A percentile compares a stretch with the other conserved stretches of the same genome.
phyloP scores from a whole-genome alignment of 2,113 vertebrate genomes.

The Ptyas mucosa region DNA sequence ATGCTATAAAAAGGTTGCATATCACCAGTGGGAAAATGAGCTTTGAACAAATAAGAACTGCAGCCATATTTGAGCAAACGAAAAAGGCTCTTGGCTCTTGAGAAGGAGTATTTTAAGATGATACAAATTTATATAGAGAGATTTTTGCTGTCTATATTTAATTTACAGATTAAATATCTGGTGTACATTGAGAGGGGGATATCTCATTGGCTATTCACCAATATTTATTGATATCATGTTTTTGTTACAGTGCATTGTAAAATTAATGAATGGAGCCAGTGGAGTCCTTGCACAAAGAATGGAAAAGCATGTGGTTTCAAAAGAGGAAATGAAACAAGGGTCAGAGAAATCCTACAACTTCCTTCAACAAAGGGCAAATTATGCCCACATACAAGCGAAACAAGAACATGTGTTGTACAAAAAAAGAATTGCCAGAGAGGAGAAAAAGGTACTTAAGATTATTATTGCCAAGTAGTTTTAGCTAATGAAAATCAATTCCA shows the following conservation, averaged over 20 bases:
- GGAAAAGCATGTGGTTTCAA: slow-evolving; percentile 92
- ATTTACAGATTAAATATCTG: not conserved
- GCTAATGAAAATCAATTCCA: slow-evolving; percentile 19
- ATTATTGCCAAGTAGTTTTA: slow-evolving; percentile 45
- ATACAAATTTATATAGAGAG: not conserved
- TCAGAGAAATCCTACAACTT: slow-evolving; percentile 81
- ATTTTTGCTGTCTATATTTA: not conserved
- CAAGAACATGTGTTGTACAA: slow-evolving; percentile 87
- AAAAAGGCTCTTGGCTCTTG: not conserved
- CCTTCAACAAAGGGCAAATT: slow-evolving; percentile 81
- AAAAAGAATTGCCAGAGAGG: slow-evolving; percentile 84
- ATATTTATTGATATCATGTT: slow-evolving; percentile 43
- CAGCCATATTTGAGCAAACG: not conserved
- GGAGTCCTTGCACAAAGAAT: slow-evolving; percentile 86
- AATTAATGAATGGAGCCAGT: slow-evolving; percentile 87
- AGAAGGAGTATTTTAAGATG: not conserved
- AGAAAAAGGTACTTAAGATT: slow-evolving; percentile 76
- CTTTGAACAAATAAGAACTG: not conserved
- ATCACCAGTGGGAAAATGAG: not conserved
- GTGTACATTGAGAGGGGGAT: slow-evolving; percentile 1
- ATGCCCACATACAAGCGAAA: slow-evolving; percentile 84
- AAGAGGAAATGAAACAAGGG: slow-evolving; percentile 87
- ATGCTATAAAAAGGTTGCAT: not conserved
- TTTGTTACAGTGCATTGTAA: slow-evolving; percentile 89
- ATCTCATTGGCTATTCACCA: not conserved